Conservation (phyloP, 2,888 invertebrate species). For the Itoplectis maculator region DNA sequence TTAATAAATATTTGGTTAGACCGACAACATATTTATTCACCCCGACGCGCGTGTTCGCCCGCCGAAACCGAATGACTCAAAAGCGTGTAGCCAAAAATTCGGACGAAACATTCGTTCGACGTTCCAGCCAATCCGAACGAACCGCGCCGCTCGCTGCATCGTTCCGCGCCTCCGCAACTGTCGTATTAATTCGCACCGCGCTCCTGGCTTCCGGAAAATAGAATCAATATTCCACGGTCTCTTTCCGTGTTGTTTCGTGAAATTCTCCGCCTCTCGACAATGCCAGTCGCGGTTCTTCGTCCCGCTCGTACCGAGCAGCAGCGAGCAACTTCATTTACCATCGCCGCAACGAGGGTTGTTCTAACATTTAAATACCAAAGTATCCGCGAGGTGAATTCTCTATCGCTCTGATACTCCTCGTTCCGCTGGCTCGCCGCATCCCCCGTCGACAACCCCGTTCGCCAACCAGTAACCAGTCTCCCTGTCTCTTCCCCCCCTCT, state of each 20-base stretch:
- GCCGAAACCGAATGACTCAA: too few species aligned
- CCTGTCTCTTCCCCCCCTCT: conserved; percentile 23
- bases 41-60: too few species aligned
- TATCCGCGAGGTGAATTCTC: conserved; percentile 71
- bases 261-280: not conserved
- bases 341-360: conserved; percentile 68
- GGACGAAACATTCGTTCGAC: too few species aligned
- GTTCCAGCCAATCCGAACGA: too few species aligned
- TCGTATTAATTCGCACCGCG: not conserved
- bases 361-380: conserved; percentile 83
- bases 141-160: too few species aligned
- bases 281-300: not conserved
- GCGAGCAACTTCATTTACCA: conserved; percentile 75
- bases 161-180: too few species aligned
- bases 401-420: conserved; percentile 74
- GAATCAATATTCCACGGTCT: not conserved
- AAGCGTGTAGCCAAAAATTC: too few species aligned
- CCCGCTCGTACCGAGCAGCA: too few species aligned
- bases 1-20: too few species aligned
- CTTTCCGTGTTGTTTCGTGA: not conserved
- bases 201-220: not conserved
- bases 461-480: conserved; percentile 22
- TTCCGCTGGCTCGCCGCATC: conserved; percentile 62
- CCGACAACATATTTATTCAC: too few species aligned
- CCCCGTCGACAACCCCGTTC: conserved; percentile 34